Conservation (phyloP, 1,140 invertebrate species). For the Amyelois transitella region DNA sequence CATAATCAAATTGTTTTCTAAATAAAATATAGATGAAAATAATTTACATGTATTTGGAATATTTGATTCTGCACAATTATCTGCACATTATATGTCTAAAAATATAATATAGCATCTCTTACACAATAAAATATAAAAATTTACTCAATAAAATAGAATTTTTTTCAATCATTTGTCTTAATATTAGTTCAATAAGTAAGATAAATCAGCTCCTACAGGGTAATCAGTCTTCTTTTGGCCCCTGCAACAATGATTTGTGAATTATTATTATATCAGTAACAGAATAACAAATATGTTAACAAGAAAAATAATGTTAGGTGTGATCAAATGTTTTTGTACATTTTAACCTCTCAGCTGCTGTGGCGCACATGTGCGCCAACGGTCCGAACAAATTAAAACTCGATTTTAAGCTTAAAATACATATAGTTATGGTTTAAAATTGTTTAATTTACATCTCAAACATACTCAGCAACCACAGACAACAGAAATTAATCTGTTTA, state of each 20-base stretch:
- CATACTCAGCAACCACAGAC: too few relatives aligned
- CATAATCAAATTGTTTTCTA: neutral
- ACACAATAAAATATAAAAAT: neutral
- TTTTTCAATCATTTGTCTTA: neutral
- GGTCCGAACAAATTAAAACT: too few relatives aligned
- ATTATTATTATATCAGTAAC: too few relatives aligned
- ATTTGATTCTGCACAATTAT: neutral
- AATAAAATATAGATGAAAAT: neutral
- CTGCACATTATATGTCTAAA: neutral
- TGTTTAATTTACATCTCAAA: too few relatives aligned
- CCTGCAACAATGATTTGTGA: conserved; percentile 57
- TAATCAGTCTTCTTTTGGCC: conserved; percentile 71
- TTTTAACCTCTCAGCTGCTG: too few relatives aligned
- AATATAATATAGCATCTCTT: neutral
- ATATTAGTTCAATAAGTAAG: conserved; percentile 70
- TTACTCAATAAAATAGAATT: neutral
- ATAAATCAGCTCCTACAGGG: conserved; percentile 75
- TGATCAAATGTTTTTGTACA: too few relatives aligned
- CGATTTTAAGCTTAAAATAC: too few relatives aligned
- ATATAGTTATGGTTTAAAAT: too few relatives aligned
- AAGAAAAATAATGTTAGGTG: too few relatives aligned
- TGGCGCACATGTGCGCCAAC: too few relatives aligned
- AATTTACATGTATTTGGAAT: neutral
- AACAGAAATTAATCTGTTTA: too few relatives aligned
- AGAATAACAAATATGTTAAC: too few relatives aligned